Percentiles rank a stretch among this genome's conserved stretches.
Evolutionary conservation across 2,888 invertebrate species (phyloP).

Genomic region (Rhabditoides inermis): DNA sequence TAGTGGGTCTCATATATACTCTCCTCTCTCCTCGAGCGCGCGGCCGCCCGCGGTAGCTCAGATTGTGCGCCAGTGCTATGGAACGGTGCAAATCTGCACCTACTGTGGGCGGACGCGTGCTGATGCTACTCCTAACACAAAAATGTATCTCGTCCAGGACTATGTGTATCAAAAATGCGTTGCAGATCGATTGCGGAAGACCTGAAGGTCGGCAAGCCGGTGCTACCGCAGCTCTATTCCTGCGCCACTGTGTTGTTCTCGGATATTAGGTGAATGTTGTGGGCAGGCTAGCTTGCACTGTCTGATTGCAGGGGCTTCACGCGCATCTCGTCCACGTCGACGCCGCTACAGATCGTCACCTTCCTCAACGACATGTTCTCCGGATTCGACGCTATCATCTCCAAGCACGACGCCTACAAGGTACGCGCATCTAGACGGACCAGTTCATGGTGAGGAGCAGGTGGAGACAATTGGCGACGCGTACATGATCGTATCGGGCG

Average conservation of each 20-base stretch:
- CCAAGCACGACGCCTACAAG: constrained; percentile 51
- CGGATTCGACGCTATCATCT: constrained; percentile 50
- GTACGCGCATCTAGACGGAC: constrained; percentile 11
- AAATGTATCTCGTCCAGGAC: background rate
- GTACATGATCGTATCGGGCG: constrained; percentile 51
- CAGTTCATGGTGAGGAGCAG: constrained; percentile 1
- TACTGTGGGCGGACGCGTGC: constrained; percentile 19
- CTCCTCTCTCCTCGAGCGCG: constrained; percentile 3
- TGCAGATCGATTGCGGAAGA: constrained; percentile 45
- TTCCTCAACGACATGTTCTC: constrained; percentile 50
- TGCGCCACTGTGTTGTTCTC: constrained; percentile 50
- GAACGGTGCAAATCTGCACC: constrained; percentile 24
- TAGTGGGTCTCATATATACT: constrained; percentile 8
- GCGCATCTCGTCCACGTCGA: constrained; percentile 49
- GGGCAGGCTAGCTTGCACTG: no score
- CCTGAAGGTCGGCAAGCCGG: constrained; percentile 47
- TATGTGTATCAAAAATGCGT: background rate
- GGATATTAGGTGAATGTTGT: no score
- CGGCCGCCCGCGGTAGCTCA: constrained; percentile 19
- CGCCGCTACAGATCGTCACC: constrained; percentile 49
- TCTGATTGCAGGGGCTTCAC: constrained; percentile 49
- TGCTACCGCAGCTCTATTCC: constrained; percentile 47
- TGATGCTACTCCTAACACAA: background rate
- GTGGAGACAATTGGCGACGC: constrained; percentile 49
- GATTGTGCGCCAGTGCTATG: constrained; percentile 15